Base-by-base conservation (phyloP, 92 coral and sea anemone genomes). In the Umimayanthus chanpuru region DNA sequence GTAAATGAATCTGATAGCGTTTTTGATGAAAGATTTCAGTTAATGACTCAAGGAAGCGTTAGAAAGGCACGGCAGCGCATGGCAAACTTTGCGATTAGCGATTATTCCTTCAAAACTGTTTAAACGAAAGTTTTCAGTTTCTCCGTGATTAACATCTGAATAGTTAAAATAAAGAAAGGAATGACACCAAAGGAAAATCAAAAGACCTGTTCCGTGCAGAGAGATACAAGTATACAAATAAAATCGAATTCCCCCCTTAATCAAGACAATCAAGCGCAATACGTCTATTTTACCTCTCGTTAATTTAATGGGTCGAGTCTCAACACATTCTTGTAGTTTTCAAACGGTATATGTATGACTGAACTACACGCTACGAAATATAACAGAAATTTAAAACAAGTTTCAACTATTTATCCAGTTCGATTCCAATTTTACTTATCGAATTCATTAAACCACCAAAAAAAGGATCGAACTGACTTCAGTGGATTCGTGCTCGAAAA, bases 241-340 rank as follows among this genome's bases (percentile, higher is more conserved):
- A n/a, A 50, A 12, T 55, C 10, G 29, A 44, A 70, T 71, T 68
- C 67, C 87, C 71, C 87, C 40, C 21, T 23, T 49, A 73, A 70
- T 29, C 58, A 83, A 83, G 87, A 68, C 79, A 50, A 28, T 7
- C 12, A 3, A 79, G 78, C 87, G 79, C 87, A 43, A 25, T n/a
- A 11, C n/a, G 49, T 32, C 1, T 32, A 32, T 68, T 83, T 25
- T 70, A 20, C 14, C 29, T 44, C 28, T 83, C 5, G n/a, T n/a
- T n/a, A n/a, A 15, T 70, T 43, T 83, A 83, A 83, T 83, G 76
- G 64, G 26, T 83, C 71, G 30, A 55, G 65, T 18, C 74, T 64
- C 25, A 18, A 43, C 87, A 14, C 43, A 68, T 38, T 66, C 77
- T 64, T 0, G 53, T 21, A 10, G 20, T 66, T 81, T 81, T 82